Conservation (phyloP, 2,113 vertebrate genomes). For the Protomyctophum bolini region DNA sequence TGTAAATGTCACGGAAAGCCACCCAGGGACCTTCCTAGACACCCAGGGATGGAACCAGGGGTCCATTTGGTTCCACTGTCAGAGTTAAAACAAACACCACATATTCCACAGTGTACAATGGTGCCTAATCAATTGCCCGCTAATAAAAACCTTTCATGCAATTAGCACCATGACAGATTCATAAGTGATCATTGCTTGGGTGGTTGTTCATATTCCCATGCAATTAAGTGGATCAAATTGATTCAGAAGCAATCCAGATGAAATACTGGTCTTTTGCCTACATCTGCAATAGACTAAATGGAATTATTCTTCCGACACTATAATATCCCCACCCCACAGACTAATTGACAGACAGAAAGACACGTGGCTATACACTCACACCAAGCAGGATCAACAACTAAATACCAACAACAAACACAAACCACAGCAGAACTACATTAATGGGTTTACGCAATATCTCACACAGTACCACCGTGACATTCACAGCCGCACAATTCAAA, state of each 20-base stretch:
- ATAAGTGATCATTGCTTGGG: conserved; percentile 48
- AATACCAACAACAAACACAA: not conserved
- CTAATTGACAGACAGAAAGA: not conserved
- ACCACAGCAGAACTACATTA: not conserved
- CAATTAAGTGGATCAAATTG: conserved; percentile 34
- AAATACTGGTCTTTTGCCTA: not conserved
- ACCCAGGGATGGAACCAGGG: not conserved
- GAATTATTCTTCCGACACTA: not conserved
- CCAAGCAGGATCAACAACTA: not conserved
- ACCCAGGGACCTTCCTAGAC: conserved; percentile 23
- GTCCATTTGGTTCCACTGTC: too few species aligned
- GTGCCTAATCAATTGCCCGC: conserved; percentile 53
- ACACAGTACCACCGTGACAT: too few species aligned
- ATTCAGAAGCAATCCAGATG: conserved; percentile 3
- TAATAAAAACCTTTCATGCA: conserved; percentile 55
- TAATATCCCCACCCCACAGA: too few species aligned
- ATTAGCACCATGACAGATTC: conserved; percentile 65
- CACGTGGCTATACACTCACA: too few species aligned
- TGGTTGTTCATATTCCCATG: conserved; percentile 31
- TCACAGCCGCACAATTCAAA: too few species aligned
- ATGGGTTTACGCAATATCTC: too few species aligned
- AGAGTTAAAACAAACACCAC: too few species aligned
- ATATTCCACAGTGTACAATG: conserved; percentile 11
- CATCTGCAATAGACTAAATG: not conserved
- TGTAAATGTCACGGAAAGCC: conserved; percentile 49